Evolutionary conservation across 2,888 invertebrate genomes (phyloP).

Genomic region (Oxystoma pomonae): DNA sequence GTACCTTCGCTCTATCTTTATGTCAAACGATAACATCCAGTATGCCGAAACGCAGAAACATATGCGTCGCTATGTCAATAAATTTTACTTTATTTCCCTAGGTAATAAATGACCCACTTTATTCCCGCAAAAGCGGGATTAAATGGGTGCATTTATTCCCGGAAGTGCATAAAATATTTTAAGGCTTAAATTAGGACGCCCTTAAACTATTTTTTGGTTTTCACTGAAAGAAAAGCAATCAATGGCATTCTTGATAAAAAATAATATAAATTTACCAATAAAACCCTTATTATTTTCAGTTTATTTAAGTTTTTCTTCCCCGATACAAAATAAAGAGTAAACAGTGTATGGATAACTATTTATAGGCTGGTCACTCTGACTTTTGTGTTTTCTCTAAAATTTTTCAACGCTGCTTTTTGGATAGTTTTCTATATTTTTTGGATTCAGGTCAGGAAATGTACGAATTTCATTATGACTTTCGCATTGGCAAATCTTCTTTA

Average conservation of each 20-base stretch:
- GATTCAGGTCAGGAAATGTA: slow-evolving; percentile 3
- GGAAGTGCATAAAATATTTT: too few relatives aligned
- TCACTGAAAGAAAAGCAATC: too few relatives aligned
- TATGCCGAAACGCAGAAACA: too few relatives aligned
- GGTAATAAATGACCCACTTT: too few relatives aligned
- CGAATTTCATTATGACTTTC: slow-evolving; percentile 9
- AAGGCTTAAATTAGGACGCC: too few relatives aligned
- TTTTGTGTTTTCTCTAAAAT: slow-evolving; percentile 13
- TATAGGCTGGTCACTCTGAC: slow-evolving; percentile 14
- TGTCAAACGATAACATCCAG: too few relatives aligned
- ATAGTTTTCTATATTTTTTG: slow-evolving; percentile 2
- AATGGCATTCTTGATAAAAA: slow-evolving; percentile 8
- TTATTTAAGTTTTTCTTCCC: slow-evolving; percentile 10
- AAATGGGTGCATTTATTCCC: too few relatives aligned
- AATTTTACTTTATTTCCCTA: too few relatives aligned
- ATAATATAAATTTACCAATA: not conserved
- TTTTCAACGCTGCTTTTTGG: slow-evolving; percentile 10
- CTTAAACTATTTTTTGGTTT: too few relatives aligned
- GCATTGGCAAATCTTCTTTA: slow-evolving; percentile 7
- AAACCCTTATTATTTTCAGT: slow-evolving; percentile 5
- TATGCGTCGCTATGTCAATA: too few relatives aligned
- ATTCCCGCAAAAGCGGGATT: too few relatives aligned
- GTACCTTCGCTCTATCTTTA: too few relatives aligned
- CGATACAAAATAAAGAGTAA: slow-evolving; percentile 3
- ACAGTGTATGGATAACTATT: slow-evolving; percentile 3